A percentile compares a stretch with the other conserved stretches of the same genome.
These are phyloP conservation scores for Thyatira batis DNA, from an alignment of 2,888 invertebrate species.

Conservation along the genomic window DNA sequence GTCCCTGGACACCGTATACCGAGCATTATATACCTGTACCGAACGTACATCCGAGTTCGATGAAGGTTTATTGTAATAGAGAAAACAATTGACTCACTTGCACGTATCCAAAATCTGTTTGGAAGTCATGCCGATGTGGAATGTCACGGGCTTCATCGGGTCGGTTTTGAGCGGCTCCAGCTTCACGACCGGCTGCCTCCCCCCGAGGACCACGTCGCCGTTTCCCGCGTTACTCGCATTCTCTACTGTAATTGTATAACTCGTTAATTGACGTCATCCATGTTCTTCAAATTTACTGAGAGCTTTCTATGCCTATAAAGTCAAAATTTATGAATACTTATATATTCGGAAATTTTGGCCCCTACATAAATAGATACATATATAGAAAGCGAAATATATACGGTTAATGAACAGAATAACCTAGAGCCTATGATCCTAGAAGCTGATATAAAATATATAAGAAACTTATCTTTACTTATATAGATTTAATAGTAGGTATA, in stretches of 20 bases:
- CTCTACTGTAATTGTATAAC: constrained; percentile 29
- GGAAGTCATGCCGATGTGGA: constrained; percentile 89
- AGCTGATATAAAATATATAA: no score
- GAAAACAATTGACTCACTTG: constrained; percentile 79
- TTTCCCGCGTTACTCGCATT: constrained; percentile 26
- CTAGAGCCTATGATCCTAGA: no score
- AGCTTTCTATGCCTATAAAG: no score
- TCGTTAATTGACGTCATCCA: neutral
- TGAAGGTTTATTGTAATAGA: neutral
- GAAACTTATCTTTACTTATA: neutral
- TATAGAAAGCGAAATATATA: no score
- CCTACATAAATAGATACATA: no score
- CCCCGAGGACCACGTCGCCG: constrained; percentile 70
- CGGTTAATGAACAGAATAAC: no score
- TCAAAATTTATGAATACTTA: no score
- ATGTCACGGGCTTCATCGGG: constrained; percentile 84
- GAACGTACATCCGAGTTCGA: neutral
- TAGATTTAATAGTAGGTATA: neutral
- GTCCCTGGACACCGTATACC: constrained; percentile 39
- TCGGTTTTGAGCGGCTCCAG: constrained; percentile 84
- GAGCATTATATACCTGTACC: neutral
- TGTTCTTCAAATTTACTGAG: no score
- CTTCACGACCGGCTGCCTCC: constrained; percentile 84
- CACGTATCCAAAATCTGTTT: constrained; percentile 87
- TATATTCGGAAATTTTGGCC: no score